Evolutionary conservation across 1,140 invertebrate species (phyloP).

Genomic region (Sitophilus oryzae): DNA sequence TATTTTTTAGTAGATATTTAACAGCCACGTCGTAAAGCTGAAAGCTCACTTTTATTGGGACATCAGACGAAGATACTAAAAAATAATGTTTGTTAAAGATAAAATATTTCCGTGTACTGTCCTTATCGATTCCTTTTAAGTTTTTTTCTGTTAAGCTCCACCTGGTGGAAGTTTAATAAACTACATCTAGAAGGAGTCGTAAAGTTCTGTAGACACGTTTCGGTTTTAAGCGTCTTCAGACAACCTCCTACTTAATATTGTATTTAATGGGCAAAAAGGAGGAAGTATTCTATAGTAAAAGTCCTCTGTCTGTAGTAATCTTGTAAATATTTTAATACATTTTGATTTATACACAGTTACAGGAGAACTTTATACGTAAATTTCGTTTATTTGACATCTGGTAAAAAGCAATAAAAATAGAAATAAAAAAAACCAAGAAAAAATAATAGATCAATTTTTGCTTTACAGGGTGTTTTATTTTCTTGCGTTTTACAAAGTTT

Average conservation of each 20-base stretch:
- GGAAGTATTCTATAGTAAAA: too few relatives aligned
- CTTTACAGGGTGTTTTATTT: too few relatives aligned
- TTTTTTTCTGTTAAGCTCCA: not conserved
- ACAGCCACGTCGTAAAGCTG: not conserved
- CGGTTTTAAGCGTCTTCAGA: not conserved
- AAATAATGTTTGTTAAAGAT: not conserved
- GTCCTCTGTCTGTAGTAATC: not conserved
- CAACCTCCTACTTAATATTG: not conserved
- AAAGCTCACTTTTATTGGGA: not conserved
- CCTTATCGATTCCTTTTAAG: not conserved
- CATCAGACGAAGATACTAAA: too few relatives aligned
- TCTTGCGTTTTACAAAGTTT: too few relatives aligned
- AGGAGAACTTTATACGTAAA: too few relatives aligned
- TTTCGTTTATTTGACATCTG: too few relatives aligned
- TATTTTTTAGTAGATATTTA: not conserved
- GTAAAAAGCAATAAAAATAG: too few relatives aligned
- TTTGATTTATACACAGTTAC: not conserved
- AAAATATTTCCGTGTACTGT: not conserved
- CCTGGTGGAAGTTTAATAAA: not conserved
- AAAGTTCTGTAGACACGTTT: not conserved
- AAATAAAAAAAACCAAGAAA: too few relatives aligned
- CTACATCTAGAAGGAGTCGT: not conserved
- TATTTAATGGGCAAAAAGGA: not conserved
- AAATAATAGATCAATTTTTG: too few relatives aligned
- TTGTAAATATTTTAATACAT: not conserved